Evolutionary conservation across 2,888 invertebrate genomes (phyloP), one percentile per base, ranked within the genome.

Genomic region (Strigamia transsilvanica): DNA sequence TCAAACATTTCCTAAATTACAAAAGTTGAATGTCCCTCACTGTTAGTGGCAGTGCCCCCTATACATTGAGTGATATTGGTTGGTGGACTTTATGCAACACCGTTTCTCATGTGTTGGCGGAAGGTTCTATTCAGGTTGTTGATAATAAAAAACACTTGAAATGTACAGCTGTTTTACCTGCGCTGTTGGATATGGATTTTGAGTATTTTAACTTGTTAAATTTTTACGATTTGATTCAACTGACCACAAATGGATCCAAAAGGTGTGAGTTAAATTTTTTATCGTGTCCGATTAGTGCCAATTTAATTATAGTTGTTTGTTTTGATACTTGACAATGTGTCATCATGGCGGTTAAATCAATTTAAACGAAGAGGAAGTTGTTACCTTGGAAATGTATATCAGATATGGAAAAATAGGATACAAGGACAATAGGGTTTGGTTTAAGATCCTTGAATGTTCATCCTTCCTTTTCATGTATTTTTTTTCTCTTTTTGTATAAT

Each of bases 341-440:
- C 46, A 46, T n/a, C 46, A 46, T 46, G 12, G n/a, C 5, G 5
- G 0, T 46, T 46, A 46, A 46, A 13, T 46, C 13, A 12, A 46
- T 46, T 46, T 46, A 15, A 38, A 38, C 6, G 38, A 38, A 38
- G 6, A 10, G 18, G 56, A 56, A 56, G n/a, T 18, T 56, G n/a
- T 56, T 56, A 56, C 56, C 56, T 56, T 56, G 56, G 56, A 56
- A 18, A 9, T 56, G 46, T n/a, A 56, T 18, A n/a, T 38, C 18
- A 56, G 56, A 18, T 56, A 56, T 56, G 56, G n/a, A 56, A 56
- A 18, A 56, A 18, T 15, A n/a, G 56, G 56, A 56, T 56, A 56
- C 56, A 56, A 56, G 56, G 56, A 56, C 56, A 56, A 56, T 18
- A 18, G 56, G 56, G 56, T 18, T 56, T 56, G 56, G 56, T 56